Evolutionary conservation across 1,140 invertebrate genomes (phyloP).

Genomic region (Leptonema lineaticorne): DNA sequence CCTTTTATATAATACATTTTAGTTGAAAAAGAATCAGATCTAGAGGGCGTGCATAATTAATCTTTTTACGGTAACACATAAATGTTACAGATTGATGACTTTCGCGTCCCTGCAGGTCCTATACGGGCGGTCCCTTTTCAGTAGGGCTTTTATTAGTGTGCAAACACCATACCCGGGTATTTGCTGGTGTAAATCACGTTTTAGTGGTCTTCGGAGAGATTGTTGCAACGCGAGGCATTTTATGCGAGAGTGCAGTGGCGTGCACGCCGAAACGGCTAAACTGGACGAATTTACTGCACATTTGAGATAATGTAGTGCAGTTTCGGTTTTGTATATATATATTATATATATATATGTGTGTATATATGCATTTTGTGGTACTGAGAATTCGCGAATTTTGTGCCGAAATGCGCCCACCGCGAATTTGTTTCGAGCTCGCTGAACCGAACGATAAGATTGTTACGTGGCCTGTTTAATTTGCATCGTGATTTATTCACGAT

Average conservation of each 20-base stretch:
- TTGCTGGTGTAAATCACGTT: constrained; percentile 7
- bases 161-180: not conserved
- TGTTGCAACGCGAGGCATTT: constrained; percentile 13
- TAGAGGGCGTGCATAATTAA: not conserved
- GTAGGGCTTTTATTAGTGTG: not conserved
- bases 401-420: no score
- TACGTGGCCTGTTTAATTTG: no score
- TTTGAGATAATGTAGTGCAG: no score
- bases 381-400: no score
- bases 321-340: not conserved
- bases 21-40: no score
- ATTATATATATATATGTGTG: not conserved
- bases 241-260: not conserved
- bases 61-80: not conserved
- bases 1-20: no score
- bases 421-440: no score
- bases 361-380: not conserved
- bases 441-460: no score
- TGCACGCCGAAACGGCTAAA: not conserved
- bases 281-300: not conserved
- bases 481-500: no score
- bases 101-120: not conserved
- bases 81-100: not conserved
- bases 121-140: no score
- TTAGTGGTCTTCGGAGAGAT: constrained; percentile 11